phyloP scores from a whole-genome alignment of 2,113 vertebrate genomes.

The Condylura cristata region DNA sequence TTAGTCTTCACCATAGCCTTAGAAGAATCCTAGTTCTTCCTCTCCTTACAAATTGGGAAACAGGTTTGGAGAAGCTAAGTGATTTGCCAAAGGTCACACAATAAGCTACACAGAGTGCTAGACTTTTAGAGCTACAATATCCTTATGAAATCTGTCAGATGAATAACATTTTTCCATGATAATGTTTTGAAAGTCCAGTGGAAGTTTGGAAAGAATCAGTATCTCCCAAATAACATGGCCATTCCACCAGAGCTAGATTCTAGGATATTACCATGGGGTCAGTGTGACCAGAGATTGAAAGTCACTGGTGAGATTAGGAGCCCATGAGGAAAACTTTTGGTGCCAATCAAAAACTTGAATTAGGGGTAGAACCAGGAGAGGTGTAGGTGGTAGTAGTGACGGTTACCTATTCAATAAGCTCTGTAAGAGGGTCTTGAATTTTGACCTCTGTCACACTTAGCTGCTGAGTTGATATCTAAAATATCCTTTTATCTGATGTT shows the following conservation, averaged over 20 bases:
- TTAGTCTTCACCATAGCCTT: background rate
- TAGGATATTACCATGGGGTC: background rate
- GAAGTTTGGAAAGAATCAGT: background rate
- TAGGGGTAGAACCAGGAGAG: background rate
- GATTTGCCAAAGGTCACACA: background rate
- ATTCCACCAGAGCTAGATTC: background rate
- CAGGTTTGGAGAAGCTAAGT: background rate
- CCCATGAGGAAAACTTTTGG: background rate
- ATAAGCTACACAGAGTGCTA: background rate
- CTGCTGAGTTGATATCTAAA: background rate
- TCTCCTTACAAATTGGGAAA: background rate
- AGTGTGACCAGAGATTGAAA: background rate
- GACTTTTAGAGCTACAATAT: background rate
- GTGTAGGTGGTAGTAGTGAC: accelerated
- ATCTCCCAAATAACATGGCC: background rate
- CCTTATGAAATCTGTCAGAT: background rate
- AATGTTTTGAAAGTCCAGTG: background rate
- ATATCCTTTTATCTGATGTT: background rate
- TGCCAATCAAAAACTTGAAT: background rate
- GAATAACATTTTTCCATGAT: background rate
- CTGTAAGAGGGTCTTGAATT: background rate
- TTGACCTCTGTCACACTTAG: background rate
- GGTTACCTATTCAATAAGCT: background rate
- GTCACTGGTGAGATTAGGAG: background rate
- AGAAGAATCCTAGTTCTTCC: background rate